phyloP scores from a whole-genome alignment of 2,797 vertebrate species.

The Florisuga fusca region DNA sequence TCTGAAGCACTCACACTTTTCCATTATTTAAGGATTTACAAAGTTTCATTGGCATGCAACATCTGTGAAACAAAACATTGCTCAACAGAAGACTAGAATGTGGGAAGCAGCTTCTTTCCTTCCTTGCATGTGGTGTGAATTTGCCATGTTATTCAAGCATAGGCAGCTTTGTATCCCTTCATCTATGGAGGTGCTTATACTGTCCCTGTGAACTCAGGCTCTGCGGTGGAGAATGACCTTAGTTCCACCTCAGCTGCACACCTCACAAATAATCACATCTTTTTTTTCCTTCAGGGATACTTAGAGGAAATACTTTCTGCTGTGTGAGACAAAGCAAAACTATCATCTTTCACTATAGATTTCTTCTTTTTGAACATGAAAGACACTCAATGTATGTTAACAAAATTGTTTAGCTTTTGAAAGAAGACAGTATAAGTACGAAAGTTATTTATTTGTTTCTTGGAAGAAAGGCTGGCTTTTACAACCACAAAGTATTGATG shows the following conservation, averaged over 20 bases:
- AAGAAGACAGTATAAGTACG: not conserved
- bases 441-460: not conserved
- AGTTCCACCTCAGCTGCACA: not conserved
- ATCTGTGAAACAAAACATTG: not conserved
- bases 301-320: not conserved
- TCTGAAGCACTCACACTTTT: not conserved
- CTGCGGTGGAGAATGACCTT: not conserved
- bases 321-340: not conserved
- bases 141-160: not conserved
- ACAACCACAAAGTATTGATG: not conserved
- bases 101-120: not conserved
- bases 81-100: not conserved
- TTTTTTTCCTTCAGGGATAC: not conserved
- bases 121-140: accelerated
- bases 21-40: constrained; percentile 1
- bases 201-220: not conserved
- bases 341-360: not conserved
- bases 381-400: not conserved
- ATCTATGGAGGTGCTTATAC: not conserved
- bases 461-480: not conserved
- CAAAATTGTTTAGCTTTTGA: not conserved
- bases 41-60: not conserved
- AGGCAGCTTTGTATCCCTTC: not conserved
- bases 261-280: not conserved
- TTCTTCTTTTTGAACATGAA: not conserved